phyloP scores from a whole-genome alignment of 1,140 invertebrate species.

The Pseudachorutes palmiensis region DNA sequence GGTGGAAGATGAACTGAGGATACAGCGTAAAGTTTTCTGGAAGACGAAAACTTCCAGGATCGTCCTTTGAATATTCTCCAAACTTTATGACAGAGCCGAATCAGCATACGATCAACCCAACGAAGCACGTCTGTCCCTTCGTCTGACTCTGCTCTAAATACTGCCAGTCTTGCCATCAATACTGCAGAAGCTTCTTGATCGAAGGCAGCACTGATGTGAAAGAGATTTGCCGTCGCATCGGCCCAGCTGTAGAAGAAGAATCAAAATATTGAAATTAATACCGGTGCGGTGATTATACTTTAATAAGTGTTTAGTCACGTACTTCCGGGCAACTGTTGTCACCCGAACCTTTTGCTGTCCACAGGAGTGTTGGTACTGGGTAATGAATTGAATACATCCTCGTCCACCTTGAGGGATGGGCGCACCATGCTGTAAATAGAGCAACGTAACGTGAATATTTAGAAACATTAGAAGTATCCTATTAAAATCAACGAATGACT shows the following conservation, averaged over 20 bases:
- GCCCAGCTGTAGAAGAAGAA: conserved; percentile 71
- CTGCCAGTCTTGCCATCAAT: conserved; percentile 91
- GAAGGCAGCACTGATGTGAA: conserved; percentile 83
- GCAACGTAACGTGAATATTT: too few relatives aligned
- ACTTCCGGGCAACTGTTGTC: conserved; percentile 93
- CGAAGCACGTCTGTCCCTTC: conserved; percentile 93
- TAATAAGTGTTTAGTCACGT: conserved; percentile 43
- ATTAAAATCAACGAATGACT: not conserved
- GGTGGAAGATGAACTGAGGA: conserved; percentile 99
- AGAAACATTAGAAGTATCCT: not conserved
- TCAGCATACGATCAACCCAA: conserved; percentile 97
- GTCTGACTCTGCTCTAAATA: conserved; percentile 90
- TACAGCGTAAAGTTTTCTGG: conserved; percentile 95
- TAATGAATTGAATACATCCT: conserved; percentile 97
- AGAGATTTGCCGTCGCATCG: conserved; percentile 66
- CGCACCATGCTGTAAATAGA: conserved; percentile 64
- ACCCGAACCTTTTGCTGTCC: conserved; percentile 91
- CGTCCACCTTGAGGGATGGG: conserved; percentile 90
- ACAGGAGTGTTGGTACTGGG: conserved; percentile 95
- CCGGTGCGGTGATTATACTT: not conserved
- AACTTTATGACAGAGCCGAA: conserved; percentile 98
- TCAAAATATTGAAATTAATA: conserved; percentile 16
- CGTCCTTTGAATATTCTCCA: conserved; percentile 95
- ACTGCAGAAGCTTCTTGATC: conserved; percentile 97
- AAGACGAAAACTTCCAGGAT: conserved; percentile 90